Evolutionary conservation across 2,888 invertebrate species (phyloP).

Genomic region (Dyspetes luteomarginatus): DNA sequence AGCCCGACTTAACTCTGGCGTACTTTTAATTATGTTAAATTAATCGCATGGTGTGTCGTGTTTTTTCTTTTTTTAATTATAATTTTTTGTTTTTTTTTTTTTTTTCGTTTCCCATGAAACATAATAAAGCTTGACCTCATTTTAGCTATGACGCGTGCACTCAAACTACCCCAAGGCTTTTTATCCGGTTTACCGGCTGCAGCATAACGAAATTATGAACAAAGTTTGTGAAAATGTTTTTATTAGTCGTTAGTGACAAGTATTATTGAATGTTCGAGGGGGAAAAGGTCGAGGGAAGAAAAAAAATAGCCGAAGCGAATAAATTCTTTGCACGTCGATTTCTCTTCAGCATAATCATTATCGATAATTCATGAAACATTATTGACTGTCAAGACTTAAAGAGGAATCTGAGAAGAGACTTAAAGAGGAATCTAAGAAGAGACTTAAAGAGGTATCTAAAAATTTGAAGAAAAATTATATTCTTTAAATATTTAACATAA

Average conservation of each 20-base stretch:
- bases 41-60: slow-evolving; percentile 70
- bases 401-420: too few species aligned
- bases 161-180: slow-evolving; percentile 24
- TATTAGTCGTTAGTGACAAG: not conserved
- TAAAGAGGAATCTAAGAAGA: too few species aligned
- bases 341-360: not conserved
- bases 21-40: slow-evolving; percentile 77
- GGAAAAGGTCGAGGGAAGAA: not conserved
- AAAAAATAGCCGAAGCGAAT: not conserved
- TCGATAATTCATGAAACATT: not conserved
- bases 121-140: slow-evolving; percentile 36
- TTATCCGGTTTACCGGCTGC: slow-evolving; percentile 21
- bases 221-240: slow-evolving; percentile 11
- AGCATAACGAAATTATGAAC: not conserved
- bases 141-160: slow-evolving; percentile 39
- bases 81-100: slow-evolving; percentile 44
- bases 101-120: slow-evolving; percentile 27
- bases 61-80: slow-evolving; percentile 54
- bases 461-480: too few species aligned
- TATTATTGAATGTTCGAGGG: not conserved
- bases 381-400: too few species aligned
- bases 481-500: too few species aligned
- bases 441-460: too few species aligned
- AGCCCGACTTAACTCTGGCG: slow-evolving; percentile 57
- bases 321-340: not conserved